These are phyloP conservation scores for Tineola bisselliella DNA, from an alignment of 2,888 invertebrate species.

Conservation along the genomic window DNA sequence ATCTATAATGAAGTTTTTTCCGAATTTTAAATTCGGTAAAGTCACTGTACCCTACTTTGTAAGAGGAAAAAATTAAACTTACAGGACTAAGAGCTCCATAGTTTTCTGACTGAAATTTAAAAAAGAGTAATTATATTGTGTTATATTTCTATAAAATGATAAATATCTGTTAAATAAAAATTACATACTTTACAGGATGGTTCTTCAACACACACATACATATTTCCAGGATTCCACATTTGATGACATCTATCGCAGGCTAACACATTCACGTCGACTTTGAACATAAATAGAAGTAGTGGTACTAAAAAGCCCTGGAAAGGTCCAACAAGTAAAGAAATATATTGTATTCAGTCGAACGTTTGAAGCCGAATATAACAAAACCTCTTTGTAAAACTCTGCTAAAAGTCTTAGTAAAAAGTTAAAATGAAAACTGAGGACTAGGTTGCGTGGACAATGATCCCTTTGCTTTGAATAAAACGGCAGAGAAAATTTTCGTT, in stretches of 20 bases:
- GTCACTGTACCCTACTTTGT: no score
- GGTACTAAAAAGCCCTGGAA: slow-evolving; percentile 47
- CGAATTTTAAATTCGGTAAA: no score
- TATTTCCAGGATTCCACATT: slow-evolving; percentile 37
- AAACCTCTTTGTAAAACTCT: no score
- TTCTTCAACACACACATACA: slow-evolving; percentile 42
- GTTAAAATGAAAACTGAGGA: no score
- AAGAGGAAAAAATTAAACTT: slow-evolving; percentile 24
- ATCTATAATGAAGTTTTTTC: no score
- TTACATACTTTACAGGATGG: slow-evolving; percentile 40
- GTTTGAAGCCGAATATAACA: no score
- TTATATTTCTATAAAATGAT: neutral
- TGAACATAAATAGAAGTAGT: slow-evolving; percentile 33
- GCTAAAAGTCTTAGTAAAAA: no score
- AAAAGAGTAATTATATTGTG: neutral
- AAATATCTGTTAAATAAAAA: neutral
- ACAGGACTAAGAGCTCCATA: slow-evolving; percentile 52
- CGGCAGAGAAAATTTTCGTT: no score
- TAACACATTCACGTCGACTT: slow-evolving; percentile 32
- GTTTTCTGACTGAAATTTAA: slow-evolving; percentile 35
- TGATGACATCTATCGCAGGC: slow-evolving; percentile 29
- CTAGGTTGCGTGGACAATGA: no score
- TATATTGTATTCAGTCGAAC: no score
- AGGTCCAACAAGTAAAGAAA: no score
- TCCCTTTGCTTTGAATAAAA: no score